These are phyloP conservation scores for Cossypha dichroa DNA, from an alignment of 2,797 vertebrate genomes.

Conservation along the genomic window DNA sequence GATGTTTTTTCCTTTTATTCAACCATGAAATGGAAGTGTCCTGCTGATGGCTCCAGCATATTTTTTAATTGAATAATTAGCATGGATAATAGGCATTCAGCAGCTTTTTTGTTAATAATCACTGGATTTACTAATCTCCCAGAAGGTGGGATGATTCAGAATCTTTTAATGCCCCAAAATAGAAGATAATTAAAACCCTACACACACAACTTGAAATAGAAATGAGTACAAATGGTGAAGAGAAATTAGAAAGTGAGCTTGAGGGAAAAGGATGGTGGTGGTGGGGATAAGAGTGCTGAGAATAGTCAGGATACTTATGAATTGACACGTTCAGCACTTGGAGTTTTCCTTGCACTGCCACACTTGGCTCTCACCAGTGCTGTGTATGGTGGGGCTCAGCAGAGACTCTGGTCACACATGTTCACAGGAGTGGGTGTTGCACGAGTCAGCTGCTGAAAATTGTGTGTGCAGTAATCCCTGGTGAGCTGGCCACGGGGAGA, in stretches of 20 bases:
- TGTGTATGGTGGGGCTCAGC: not conserved
- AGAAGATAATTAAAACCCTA: slow-evolving; percentile 46
- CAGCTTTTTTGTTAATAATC: slow-evolving; percentile 12
- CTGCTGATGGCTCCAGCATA: slow-evolving; percentile 50
- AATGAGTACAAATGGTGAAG: slow-evolving; percentile 16
- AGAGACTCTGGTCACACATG: not conserved
- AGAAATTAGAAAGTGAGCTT: slow-evolving; percentile 21
- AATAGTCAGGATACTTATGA: not conserved
- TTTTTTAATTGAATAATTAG: slow-evolving; percentile 62
- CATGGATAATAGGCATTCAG: slow-evolving; percentile 25
- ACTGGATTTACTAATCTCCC: slow-evolving; percentile 43
- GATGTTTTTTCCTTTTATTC: not conserved
- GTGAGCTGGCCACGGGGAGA: not conserved
- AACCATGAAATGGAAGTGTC: slow-evolving; percentile 36
- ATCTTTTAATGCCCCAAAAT: slow-evolving; percentile 29
- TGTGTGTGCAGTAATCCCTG: rapidly evolving
- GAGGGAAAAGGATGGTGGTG: not conserved
- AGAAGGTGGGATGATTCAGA: slow-evolving; percentile 60
- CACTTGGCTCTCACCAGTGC: not conserved
- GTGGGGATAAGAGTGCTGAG: not conserved
- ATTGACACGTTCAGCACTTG: not conserved
- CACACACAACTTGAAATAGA: slow-evolving; percentile 15
- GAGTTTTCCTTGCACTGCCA: not conserved
- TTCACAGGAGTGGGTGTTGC: not conserved
- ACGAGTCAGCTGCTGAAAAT: not conserved